phyloP scores from a whole-genome alignment of 2,113 vertebrate genomes.

The Spea multiplicata region DNA sequence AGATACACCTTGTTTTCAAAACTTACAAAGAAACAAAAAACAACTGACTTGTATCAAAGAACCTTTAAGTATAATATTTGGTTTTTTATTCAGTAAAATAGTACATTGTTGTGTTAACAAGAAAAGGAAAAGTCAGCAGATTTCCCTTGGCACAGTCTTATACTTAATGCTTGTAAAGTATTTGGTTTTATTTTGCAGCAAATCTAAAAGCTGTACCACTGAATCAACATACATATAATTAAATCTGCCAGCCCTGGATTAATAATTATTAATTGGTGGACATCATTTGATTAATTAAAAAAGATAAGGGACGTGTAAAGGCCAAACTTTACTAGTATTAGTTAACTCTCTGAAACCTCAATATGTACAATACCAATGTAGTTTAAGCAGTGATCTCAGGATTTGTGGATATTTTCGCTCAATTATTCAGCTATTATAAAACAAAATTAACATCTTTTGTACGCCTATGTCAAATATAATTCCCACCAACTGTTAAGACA shows the following conservation, averaged over 20 bases:
- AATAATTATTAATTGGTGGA: background rate
- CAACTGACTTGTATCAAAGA: too few species aligned
- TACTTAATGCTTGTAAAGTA: background rate
- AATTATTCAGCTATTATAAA: background rate
- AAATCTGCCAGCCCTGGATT: background rate
- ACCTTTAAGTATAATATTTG: too few species aligned
- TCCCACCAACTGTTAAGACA: constrained; percentile 35
- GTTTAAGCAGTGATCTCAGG: too few species aligned
- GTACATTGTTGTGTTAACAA: too few species aligned
- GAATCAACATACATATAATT: constrained; percentile 24
- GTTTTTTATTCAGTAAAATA: too few species aligned
- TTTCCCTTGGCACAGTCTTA: too few species aligned
- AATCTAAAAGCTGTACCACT: constrained; percentile 14
- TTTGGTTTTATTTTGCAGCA: constrained; percentile 27
- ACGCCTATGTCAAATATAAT: constrained; percentile 13
- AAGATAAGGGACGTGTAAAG: background rate
- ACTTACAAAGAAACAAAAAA: too few species aligned
- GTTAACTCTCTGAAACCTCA: background rate
- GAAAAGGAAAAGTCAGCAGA: too few species aligned
- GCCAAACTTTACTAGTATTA: background rate
- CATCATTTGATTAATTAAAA: constrained; percentile 15
- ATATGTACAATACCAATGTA: background rate
- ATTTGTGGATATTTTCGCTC: too few species aligned
- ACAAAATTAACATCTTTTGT: background rate
- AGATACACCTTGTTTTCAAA: too few species aligned